Evolutionary conservation across 1,140 invertebrate species (phyloP).

Genomic region (Euglossa dilemma): DNA sequence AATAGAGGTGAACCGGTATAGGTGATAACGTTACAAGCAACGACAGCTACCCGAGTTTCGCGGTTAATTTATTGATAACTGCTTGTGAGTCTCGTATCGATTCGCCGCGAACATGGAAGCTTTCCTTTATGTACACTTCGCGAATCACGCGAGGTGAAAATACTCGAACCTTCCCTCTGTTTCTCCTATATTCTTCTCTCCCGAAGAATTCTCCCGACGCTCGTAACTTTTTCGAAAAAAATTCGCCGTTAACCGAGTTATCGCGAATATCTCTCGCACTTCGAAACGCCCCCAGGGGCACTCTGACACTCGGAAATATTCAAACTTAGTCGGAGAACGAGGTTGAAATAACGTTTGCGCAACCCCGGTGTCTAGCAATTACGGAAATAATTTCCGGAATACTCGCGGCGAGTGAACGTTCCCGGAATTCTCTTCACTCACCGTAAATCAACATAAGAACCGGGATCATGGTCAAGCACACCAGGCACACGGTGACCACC

Average conservation of each 20-base stretch:
- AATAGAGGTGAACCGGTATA: background rate
- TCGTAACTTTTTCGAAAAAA: too few species aligned
- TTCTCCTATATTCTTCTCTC: too few species aligned
- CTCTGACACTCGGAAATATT: too few species aligned
- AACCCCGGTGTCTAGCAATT: background rate
- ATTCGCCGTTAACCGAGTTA: too few species aligned
- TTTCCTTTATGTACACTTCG: too few species aligned
- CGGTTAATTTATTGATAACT: constrained; percentile 22
- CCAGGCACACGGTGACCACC: constrained; percentile 86
- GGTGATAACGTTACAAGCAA: background rate
- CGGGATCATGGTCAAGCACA: constrained; percentile 85
- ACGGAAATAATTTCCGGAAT: background rate
- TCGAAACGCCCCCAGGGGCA: too few species aligned
- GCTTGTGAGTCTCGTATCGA: background rate
- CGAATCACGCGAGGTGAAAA: too few species aligned
- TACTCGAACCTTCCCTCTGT: too few species aligned
- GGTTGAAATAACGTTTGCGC: background rate
- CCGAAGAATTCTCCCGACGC: too few species aligned
- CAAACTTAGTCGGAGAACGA: background rate
- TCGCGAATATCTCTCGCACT: too few species aligned
- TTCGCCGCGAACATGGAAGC: background rate
- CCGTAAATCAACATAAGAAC: constrained; percentile 89
- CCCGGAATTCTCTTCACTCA: constrained; percentile 78
- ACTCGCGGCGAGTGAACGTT: background rate
- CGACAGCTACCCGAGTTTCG: constrained; percentile 1